These are phyloP conservation scores for Zenarchopterus dispar DNA, from an alignment of 2,797 vertebrate species.

Conservation along the genomic window DNA sequence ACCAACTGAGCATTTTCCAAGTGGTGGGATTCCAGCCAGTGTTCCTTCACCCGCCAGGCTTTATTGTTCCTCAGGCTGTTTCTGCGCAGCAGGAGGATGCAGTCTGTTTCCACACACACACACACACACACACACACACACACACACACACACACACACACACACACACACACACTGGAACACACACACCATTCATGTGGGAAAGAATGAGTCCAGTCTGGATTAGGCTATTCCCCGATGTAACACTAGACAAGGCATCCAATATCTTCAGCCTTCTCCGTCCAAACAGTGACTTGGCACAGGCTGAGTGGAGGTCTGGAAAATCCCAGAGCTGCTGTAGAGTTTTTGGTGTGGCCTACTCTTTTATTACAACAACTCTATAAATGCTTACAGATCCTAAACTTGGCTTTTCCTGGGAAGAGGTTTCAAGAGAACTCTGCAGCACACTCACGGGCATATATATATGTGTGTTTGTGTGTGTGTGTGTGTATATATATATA, in stretches of 20 bases:
- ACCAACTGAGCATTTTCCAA: slow-evolving; percentile 66
- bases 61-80: slow-evolving; percentile 76
- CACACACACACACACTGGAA: slow-evolving; percentile 42
- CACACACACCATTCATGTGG: slow-evolving; percentile 83
- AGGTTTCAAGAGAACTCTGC: slow-evolving; percentile 30
- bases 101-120: slow-evolving; percentile 75
- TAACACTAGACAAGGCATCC: slow-evolving; percentile 85
- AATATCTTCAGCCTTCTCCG: slow-evolving; percentile 81
- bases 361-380: slow-evolving; percentile 64
- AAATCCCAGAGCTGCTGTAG: slow-evolving; percentile 74
- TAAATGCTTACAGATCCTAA: slow-evolving; percentile 69
- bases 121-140: slow-evolving; percentile 20
- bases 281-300: slow-evolving; percentile 79
- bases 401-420: slow-evolving; percentile 34
- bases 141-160: slow-evolving; percentile 62
- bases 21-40: slow-evolving; percentile 72
- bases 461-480: no score
- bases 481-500: no score
- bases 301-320: slow-evolving; percentile 67
- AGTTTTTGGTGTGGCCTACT: slow-evolving; percentile 66
- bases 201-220: slow-evolving; percentile 84
- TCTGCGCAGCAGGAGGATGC: slow-evolving; percentile 82
- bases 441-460: slow-evolving; percentile 24
- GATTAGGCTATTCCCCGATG: slow-evolving; percentile 83
- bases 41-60: slow-evolving; percentile 78